Conservation (phyloP, 1,140 invertebrate species). For the Drosophila elegans region DNA sequence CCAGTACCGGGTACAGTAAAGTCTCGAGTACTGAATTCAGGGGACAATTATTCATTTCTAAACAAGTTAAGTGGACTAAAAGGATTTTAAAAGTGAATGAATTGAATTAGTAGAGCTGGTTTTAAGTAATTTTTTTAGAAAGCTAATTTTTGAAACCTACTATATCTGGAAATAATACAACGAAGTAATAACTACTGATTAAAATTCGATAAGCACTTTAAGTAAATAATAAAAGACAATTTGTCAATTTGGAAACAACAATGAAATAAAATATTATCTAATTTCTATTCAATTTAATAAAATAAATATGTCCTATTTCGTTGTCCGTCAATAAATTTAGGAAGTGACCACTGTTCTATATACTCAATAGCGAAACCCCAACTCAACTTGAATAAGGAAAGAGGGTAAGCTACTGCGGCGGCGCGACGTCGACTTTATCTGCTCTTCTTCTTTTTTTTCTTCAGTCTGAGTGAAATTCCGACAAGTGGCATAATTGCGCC, state of each 20-base stretch:
- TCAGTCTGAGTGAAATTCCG: conserved; percentile 74
- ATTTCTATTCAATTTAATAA: neutral
- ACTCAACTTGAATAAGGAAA: neutral
- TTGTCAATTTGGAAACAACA: no score
- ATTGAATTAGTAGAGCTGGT: no score
- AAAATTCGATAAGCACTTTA: no score
- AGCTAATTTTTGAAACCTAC: no score
- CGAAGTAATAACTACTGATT: no score
- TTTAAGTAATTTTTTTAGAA: no score
- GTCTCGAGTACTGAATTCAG: neutral
- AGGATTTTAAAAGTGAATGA: no score
- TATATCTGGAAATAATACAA: no score
- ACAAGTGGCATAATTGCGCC: conserved; percentile 83
- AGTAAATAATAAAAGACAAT: no score
- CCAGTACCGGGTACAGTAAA: conserved; percentile 17
- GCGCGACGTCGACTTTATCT: conserved; percentile 28
- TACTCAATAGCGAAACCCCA: conserved; percentile 1
- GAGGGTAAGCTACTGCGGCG: conserved; percentile 33
- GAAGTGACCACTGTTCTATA: neutral
- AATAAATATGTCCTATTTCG: neutral
- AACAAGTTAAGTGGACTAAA: no score
- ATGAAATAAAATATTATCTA: no score
- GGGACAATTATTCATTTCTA: no score
- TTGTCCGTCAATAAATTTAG: neutral
- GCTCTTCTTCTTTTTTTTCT: conserved; percentile 3